Conservation (phyloP, 64 coral and sea anemone species). For the Porites lutea region DNA sequence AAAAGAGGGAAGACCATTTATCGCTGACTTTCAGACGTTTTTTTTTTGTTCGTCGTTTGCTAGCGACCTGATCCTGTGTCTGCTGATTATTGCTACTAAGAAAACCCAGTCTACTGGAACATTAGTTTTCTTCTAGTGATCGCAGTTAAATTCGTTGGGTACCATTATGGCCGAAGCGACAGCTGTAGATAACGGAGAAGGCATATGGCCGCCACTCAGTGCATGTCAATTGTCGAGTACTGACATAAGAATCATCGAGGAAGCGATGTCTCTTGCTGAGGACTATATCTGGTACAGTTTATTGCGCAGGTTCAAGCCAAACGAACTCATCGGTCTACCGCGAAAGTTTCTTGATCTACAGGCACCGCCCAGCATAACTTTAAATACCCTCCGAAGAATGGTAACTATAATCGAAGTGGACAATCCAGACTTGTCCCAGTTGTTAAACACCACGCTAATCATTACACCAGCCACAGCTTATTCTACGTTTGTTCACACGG, state of each 20-base stretch:
- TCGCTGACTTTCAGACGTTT: too few relatives aligned
- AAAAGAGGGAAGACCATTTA: too few relatives aligned
- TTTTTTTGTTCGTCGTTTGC: too few relatives aligned
- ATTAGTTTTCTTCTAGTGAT: too few relatives aligned
- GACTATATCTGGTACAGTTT: constrained; percentile 94
- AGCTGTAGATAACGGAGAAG: constrained; percentile 83
- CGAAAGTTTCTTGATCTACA: constrained; percentile 86
- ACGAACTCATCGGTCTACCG: constrained; percentile 82
- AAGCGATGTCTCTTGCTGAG: constrained; percentile 40
- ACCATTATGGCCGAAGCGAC: constrained; percentile 91
- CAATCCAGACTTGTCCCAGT: constrained; percentile 96
- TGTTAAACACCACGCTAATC: constrained; percentile 78
- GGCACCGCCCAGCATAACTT: constrained; percentile 60
- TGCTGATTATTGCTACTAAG: too few relatives aligned
- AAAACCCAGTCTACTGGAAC: too few relatives aligned
- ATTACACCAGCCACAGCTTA: constrained; percentile 81
- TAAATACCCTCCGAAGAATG: constrained; percentile 79
- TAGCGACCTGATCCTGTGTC: too few relatives aligned
- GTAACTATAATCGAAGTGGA: constrained; percentile 90
- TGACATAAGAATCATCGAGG: constrained; percentile 70
- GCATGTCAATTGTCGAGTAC: constrained; percentile 70
- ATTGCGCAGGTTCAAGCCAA: constrained; percentile 92
- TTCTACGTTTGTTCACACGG: constrained; percentile 82
- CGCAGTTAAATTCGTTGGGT: too few relatives aligned
- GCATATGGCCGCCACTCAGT: constrained; percentile 62